Conservation (phyloP, 2,888 invertebrate species). For the Scrobipalpa costella region DNA sequence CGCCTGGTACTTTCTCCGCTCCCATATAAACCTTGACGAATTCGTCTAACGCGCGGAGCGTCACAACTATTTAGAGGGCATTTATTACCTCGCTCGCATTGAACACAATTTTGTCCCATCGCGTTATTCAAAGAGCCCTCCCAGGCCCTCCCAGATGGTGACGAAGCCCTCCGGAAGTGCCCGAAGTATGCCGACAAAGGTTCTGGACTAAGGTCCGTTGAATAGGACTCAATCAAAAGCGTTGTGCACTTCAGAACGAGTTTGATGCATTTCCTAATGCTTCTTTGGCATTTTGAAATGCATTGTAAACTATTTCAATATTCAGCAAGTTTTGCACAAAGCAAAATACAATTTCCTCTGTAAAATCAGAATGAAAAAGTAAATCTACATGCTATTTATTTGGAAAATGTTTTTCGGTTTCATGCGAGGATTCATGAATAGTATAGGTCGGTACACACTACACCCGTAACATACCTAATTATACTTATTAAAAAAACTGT, state of each 20-base stretch:
- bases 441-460: too few species aligned
- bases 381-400: too few species aligned
- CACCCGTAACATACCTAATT: too few species aligned
- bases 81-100: slow-evolving; percentile 57
- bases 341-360: too few species aligned
- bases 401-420: too few species aligned
- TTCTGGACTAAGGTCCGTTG: slow-evolving; percentile 43
- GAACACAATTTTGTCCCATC: slow-evolving; percentile 62
- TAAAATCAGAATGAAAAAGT: too few species aligned
- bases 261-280: not conserved
- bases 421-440: too few species aligned
- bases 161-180: slow-evolving; percentile 48
- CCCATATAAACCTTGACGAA: slow-evolving; percentile 45
- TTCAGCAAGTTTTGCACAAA: too few species aligned
- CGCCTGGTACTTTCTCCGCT: slow-evolving; percentile 26
- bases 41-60: slow-evolving; percentile 37
- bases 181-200: slow-evolving; percentile 49
- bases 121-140: slow-evolving; percentile 61
- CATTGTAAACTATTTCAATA: not conserved
- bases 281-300: not conserved
- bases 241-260: not conserved
- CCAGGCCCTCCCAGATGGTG: slow-evolving; percentile 62
- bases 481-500: too few species aligned
- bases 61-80: slow-evolving; percentile 56
- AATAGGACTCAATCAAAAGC: slow-evolving; percentile 48